phyloP scores from a whole-genome alignment of 2,797 vertebrate species.

The Danio albolineatus region DNA sequence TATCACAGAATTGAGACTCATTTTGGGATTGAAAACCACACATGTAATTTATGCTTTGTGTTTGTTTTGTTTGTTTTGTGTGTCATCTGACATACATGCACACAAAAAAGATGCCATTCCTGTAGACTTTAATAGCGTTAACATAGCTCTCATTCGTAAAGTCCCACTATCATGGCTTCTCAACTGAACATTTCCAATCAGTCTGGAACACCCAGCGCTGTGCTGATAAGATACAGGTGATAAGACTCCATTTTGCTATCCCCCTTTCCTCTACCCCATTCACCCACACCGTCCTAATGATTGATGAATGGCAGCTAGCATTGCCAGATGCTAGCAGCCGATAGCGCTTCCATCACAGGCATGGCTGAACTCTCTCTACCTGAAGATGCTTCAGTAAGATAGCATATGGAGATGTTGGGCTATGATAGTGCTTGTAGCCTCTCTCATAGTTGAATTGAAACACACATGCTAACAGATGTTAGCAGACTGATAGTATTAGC shows the following conservation, averaged over 20 bases:
- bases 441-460: not conserved
- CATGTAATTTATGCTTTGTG: not conserved
- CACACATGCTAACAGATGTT: conserved; percentile 40
- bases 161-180: conserved; percentile 15
- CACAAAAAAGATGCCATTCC: not conserved
- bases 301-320: conserved; percentile 52
- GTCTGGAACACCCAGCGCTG: conserved; percentile 37
- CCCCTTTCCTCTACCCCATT: conserved; percentile 17
- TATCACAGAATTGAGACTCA: not conserved
- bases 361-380: conserved; percentile 38
- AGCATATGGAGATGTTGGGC: conserved; percentile 19
- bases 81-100: not conserved
- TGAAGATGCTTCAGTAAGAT: conserved; percentile 35
- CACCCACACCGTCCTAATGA: conserved; percentile 17
- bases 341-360: conserved; percentile 47
- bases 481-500: conserved; percentile 34
- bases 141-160: not conserved
- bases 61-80: not conserved
- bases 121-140: not conserved
- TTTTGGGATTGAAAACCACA: not conserved
- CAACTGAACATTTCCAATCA: conserved; percentile 44
- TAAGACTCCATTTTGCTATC: conserved; percentile 47
- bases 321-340: conserved; percentile 54
- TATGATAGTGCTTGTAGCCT: conserved; percentile 22
- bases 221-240: conserved; percentile 48